A percentile compares a stretch with the other conserved stretches of the same genome.
These are phyloP conservation scores for Trichogramma dendrolimi DNA, from an alignment of 2,888 invertebrate genomes.

Conservation along the genomic window DNA sequence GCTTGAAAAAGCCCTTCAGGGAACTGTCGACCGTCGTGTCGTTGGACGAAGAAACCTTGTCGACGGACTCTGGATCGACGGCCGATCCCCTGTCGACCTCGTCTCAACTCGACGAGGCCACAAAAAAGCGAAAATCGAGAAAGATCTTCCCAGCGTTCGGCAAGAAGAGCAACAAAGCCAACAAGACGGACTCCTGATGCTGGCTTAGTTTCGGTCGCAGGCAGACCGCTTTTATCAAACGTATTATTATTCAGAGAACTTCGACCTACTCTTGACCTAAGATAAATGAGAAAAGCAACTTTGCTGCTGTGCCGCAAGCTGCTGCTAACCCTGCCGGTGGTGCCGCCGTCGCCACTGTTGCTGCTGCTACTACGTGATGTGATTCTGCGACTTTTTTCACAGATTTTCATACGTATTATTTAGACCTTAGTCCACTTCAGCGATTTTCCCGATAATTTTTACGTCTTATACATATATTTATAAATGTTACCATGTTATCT, in stretches of 20 bases:
- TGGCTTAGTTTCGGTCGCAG: conserved; percentile 22
- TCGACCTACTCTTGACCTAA: no score
- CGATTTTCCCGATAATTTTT: no score
- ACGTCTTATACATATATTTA: no score
- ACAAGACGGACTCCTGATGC: conserved; percentile 44
- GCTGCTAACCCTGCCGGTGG: neutral
- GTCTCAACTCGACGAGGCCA: conserved; percentile 54
- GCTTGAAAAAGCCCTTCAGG: conserved; percentile 29
- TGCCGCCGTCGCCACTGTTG: neutral
- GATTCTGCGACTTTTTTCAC: neutral
- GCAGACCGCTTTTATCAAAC: neutral
- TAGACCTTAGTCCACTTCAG: no score
- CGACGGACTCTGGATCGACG: conserved; percentile 66
- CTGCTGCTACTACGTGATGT: neutral
- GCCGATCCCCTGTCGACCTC: conserved; percentile 50
- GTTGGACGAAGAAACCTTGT: conserved; percentile 63
- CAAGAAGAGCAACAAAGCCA: conserved; percentile 54
- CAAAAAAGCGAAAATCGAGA: conserved; percentile 62
- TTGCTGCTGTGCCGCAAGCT: neutral
- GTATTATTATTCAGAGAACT: no score
- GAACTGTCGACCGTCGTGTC: conserved; percentile 46
- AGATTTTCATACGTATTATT: no score
- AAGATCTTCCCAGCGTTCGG: conserved; percentile 63
- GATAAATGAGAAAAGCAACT: no score
- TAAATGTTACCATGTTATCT: no score